Evolutionary conservation across 2,888 invertebrate genomes (phyloP).

Genomic region (Ichneumoninae sp.): DNA sequence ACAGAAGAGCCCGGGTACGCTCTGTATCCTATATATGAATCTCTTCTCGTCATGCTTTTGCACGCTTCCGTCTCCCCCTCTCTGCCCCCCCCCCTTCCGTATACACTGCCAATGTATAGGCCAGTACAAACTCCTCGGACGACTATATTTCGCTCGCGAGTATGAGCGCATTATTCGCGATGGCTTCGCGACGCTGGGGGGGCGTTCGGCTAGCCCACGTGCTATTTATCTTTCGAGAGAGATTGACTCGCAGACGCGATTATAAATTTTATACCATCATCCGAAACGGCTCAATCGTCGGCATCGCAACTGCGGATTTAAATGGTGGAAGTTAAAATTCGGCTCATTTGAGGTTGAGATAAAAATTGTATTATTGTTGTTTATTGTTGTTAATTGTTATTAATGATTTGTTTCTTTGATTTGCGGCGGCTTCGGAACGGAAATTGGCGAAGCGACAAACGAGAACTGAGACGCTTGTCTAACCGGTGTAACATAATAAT

Average conservation of each 20-base stretch:
- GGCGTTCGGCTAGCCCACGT: not conserved
- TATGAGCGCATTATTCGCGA: conserved; percentile 12
- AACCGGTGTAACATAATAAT: too few relatives aligned
- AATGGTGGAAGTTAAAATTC: not conserved
- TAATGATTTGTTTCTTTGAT: too few relatives aligned
- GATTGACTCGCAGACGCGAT: not conserved
- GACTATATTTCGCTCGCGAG: not conserved
- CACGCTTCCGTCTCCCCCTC: not conserved
- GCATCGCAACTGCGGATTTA: too few relatives aligned
- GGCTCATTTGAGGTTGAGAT: too few relatives aligned
- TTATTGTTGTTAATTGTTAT: too few relatives aligned
- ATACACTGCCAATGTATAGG: not conserved
- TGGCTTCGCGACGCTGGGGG: not conserved
- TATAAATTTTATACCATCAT: not conserved
- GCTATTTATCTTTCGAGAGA: not conserved
- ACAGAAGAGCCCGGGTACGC: conserved; percentile 66
- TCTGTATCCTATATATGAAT: conserved; percentile 25
- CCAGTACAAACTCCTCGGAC: not conserved
- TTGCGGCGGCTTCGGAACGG: too few relatives aligned
- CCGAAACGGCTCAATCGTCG: not conserved
- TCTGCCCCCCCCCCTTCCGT: not conserved
- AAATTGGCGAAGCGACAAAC: too few relatives aligned
- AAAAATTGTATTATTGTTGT: too few relatives aligned
- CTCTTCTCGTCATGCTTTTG: conserved; percentile 25
- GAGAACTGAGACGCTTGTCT: too few relatives aligned